Evolutionary conservation across 2,797 vertebrate genomes (phyloP), one percentile per base, ranked within the genome.

Genomic region (Xiphorhynchus erythropygius): DNA sequence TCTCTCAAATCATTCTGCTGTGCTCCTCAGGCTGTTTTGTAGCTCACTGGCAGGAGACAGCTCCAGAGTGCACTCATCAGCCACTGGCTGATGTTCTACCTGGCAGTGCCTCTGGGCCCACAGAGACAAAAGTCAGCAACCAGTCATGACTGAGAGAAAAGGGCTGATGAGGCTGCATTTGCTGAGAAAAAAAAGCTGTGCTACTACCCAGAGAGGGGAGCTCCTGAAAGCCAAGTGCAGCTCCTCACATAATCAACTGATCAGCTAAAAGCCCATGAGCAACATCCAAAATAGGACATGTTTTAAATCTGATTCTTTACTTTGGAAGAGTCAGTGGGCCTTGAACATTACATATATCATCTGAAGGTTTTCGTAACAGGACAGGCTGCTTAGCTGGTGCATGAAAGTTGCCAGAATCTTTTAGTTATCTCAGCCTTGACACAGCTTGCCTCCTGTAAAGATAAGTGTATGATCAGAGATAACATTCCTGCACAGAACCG

Each of bases 251-350:
- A 78, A 87, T 63, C 49, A 64, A 84, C 50, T 23, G 59, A 92
- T 49, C 44, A 67, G 47, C 67, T 93, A 73, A 82, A 96, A 91
- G 64, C 53, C 25, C 89, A 95, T 27, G 70, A 94, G 53, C 46
- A 56, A 35, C 17, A 71, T 82, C 92, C 95, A 95, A 97, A 97
- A 95, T 56, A 97, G 94, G 93, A 74, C 78, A 89, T 57, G 32
- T 77, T 84, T 84, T 67, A 67, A 60, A 86, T 28, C 41, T 41
- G 49, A 87, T 21, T 93, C 84, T 95, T 83, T 46, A 47, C 53
- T 95, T 94, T 73, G 70, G 79, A 96, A 94, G 57, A 92, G 82
- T 30, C 79, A 60, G 39, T 71, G 44, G 84, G 69, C 74, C 22
- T 35, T 15, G 32, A 55, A 67, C 37, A 59, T 76, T 15, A 53